Conservation (phyloP, 2,797 vertebrate genomes). For the Tragelaphus oryx region DNA sequence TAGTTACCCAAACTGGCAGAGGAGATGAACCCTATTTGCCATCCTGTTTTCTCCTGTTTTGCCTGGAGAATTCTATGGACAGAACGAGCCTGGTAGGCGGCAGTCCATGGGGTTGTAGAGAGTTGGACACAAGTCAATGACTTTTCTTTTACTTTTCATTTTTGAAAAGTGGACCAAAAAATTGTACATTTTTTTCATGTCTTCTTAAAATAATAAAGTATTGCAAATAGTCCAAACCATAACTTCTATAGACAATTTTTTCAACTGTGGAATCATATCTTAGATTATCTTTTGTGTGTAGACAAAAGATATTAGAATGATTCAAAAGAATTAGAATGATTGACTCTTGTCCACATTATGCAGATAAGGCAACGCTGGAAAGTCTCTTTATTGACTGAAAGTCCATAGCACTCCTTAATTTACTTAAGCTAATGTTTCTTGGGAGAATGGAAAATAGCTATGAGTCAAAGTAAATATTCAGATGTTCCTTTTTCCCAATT, state of each 20-base stretch:
- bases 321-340: not conserved
- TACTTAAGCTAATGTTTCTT: not conserved
- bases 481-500: not conserved
- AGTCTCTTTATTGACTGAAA: not conserved
- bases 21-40: not conserved
- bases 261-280: not conserved
- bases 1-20: not conserved
- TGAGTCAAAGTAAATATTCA: not conserved
- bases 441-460: not conserved
- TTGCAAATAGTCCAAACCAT: not conserved
- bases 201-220: not conserved
- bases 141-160: not conserved
- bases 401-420: not conserved
- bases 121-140: not conserved
- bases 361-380: not conserved
- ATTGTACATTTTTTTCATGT: not conserved
- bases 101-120: not conserved
- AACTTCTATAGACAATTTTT: not conserved
- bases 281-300: not conserved
- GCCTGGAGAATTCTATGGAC: not conserved
- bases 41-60: not conserved
- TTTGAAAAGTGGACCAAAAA: not conserved
- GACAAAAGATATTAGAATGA: no score
- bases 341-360: not conserved
- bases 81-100: not conserved